phyloP scores from a whole-genome alignment of 1,140 invertebrate genomes.

The Campoletis sonorensis region DNA sequence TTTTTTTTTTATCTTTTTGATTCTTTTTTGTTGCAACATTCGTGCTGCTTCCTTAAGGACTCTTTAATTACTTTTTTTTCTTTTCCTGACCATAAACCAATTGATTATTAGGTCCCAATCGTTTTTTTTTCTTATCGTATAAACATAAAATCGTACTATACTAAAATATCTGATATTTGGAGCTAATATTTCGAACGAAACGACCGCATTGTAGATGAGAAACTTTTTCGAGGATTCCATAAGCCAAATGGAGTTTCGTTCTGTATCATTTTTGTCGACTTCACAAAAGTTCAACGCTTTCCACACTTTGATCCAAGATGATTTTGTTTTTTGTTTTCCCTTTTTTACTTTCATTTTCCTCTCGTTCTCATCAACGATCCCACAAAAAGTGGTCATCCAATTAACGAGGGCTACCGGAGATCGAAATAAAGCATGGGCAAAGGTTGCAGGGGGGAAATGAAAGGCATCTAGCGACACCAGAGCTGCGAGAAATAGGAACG shows the following conservation, averaged over 20 bases:
- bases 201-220: too few relatives aligned
- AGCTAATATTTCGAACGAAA: too few relatives aligned
- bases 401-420: not conserved
- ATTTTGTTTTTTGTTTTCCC: not conserved
- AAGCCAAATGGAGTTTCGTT: not conserved
- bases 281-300: not conserved
- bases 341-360: not conserved
- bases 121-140: too few relatives aligned
- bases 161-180: too few relatives aligned
- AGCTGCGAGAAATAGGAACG: constrained; percentile 22
- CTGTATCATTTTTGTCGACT: not conserved
- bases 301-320: not conserved
- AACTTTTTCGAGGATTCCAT: too few relatives aligned
- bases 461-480: not conserved
- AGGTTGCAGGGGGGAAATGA: not conserved
- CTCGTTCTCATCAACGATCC: not conserved
- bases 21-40: too few relatives aligned
- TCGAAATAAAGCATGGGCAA: constrained; percentile 22
- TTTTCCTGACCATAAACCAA: too few relatives aligned
- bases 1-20: too few relatives aligned
- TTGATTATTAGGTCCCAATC: too few relatives aligned
- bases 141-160: too few relatives aligned
- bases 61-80: too few relatives aligned
- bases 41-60: too few relatives aligned
- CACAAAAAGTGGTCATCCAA: constrained; percentile 24